Conservation (phyloP, 2,797 vertebrate genomes). For the Alosa sapidissima region DNA sequence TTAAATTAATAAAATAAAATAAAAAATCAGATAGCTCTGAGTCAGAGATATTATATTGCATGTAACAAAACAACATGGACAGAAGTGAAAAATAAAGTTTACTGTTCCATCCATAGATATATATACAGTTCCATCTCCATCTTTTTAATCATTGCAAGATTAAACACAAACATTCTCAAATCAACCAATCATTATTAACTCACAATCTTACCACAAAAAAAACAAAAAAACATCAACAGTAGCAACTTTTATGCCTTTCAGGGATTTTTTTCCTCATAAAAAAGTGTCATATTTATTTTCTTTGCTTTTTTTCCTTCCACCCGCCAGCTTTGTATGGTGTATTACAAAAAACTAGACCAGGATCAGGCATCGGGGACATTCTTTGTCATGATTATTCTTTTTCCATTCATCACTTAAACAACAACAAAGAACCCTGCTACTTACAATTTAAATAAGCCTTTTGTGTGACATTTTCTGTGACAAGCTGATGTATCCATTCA, state of each 20-base stretch:
- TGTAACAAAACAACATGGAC: not conserved
- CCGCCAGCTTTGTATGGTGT: conserved; percentile 37
- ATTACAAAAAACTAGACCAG: conserved; percentile 22
- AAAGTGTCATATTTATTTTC: conserved; percentile 25
- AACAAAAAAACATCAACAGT: not conserved
- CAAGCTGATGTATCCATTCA: conserved; percentile 64
- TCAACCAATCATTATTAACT: not conserved
- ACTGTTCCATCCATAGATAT: not conserved
- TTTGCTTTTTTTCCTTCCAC: not conserved
- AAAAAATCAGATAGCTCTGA: not conserved
- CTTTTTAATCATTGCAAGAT: conserved; percentile 7
- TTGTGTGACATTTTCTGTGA: conserved; percentile 58
- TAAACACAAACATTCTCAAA: too few species aligned
- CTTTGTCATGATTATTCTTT: conserved; percentile 50
- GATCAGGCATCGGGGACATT: conserved; percentile 39
- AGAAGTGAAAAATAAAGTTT: not conserved
- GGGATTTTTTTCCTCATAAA: conserved; percentile 32
- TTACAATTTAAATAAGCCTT: conserved; percentile 64
- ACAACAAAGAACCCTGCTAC: conserved; percentile 57
- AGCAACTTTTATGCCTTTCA: conserved; percentile 7
- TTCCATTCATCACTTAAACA: conserved; percentile 55
- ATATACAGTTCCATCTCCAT: not conserved
- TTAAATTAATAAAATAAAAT: not conserved
- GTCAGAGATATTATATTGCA: not conserved
- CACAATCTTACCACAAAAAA: not conserved